Evolutionary conservation across 2,888 invertebrate genomes (phyloP), one percentile per base, ranked within the genome.

Genomic region (Tipula lateralis): DNA sequence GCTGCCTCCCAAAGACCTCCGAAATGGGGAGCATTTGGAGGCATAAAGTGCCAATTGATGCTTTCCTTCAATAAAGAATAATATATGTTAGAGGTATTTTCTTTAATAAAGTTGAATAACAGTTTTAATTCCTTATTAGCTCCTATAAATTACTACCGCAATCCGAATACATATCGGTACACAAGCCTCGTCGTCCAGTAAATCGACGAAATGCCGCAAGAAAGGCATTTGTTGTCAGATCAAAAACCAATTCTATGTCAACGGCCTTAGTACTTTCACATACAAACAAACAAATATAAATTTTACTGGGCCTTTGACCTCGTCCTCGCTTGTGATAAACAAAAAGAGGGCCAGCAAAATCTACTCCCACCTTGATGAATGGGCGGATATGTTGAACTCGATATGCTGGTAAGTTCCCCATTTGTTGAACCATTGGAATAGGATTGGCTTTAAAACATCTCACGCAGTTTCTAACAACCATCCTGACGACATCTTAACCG

Each of bases 401-500:
- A 6, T n/a, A 7, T n/a, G 44, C n/a, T 5, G 44, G 44, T 44
- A 44, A 16, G 16, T 44, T 44, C 1, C 44, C n/a, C 44, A 44
- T 44, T n/a, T n/a, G 44, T 7, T 44, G 44, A 44, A 2, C 16
- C n/a, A 44, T 44, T n/a, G n/a, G 44, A 44, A n/a, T 2, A 16
- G 44, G 44, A n/a, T 44, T 44, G 2, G 13, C 5, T 13, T 39
- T 39, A 39, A 39, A n/a, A 29, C 86, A 86, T 9, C 24, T 84
- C 0, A 86, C n/a, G 83, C 86, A 87, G 4, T 39, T 30, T 16
- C 66, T 39, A 12, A 85, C 29, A 29, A 85, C 13, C 24, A 13
- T 83, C 34, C 50, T 84, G 2, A 85, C 39, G 1, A 44, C 30
- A 29, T 44, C 84, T 83, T 83, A 44, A 30, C 84, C 85, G 7